Percentiles rank a stretch among this genome's conserved stretches.
Conservation (phyloP, 1,140 invertebrate genomes). For the Argopecten irradians region DNA sequence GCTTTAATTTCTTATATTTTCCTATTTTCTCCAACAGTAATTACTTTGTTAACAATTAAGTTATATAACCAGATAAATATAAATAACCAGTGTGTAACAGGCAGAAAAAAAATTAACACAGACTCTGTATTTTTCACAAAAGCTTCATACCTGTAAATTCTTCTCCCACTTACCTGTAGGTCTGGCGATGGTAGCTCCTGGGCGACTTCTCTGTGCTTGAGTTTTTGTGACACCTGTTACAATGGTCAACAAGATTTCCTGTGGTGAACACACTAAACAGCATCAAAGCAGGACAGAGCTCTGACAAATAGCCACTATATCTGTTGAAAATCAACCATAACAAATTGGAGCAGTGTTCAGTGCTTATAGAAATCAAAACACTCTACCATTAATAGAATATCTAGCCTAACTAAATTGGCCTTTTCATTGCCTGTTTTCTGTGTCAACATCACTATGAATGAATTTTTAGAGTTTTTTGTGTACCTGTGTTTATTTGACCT, state of each 20-base stretch:
- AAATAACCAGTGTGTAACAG: too few relatives aligned
- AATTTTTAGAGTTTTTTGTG: not conserved
- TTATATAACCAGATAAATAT: too few relatives aligned
- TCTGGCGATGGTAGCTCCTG: not conserved
- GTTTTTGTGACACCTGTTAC: not conserved
- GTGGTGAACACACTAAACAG: not conserved
- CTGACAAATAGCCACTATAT: not conserved
- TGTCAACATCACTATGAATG: not conserved
- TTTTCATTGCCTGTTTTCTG: not conserved
- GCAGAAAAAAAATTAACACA: too few relatives aligned
- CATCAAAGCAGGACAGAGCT: not conserved
- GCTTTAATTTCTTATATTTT: too few relatives aligned
- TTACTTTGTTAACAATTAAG: too few relatives aligned
- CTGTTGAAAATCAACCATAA: not conserved
- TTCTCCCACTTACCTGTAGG: not conserved
- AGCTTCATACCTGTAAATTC: too few relatives aligned
- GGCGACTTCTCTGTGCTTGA: not conserved
- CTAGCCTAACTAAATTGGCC: slow-evolving; percentile 11
- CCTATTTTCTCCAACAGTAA: too few relatives aligned
- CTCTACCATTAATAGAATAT: not conserved
- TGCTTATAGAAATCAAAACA: not conserved
- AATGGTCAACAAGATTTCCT: not conserved
- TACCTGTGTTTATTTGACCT: slow-evolving; percentile 15
- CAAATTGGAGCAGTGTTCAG: not conserved
- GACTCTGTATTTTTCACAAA: too few relatives aligned